Conservation (phyloP, 2,113 vertebrate genomes). For the Pollimyrus isidori region DNA sequence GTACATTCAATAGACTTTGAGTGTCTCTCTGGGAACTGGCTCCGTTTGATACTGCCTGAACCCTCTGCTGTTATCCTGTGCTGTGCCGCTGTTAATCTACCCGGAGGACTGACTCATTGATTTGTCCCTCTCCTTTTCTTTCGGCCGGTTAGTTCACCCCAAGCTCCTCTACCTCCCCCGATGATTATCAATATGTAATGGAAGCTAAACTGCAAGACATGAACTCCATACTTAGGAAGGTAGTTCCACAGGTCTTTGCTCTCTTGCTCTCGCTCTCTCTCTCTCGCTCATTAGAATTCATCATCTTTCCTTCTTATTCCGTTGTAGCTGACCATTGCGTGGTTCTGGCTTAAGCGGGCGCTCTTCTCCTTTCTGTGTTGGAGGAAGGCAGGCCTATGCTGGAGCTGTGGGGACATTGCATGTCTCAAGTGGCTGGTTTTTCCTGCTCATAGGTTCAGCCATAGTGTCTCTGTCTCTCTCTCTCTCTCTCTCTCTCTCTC, state of each 20-base stretch:
- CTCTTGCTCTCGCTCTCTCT: slow-evolving; percentile 58
- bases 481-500: slow-evolving; percentile 26
- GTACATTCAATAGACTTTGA: not conserved
- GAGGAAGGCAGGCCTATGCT: slow-evolving; percentile 70
- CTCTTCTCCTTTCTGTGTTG: slow-evolving; percentile 57
- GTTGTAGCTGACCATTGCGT: slow-evolving; percentile 75
- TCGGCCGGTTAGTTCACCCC: slow-evolving; percentile 83
- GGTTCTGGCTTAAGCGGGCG: slow-evolving; percentile 73
- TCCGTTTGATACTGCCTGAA: not conserved
- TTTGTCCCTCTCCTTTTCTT: slow-evolving; percentile 87
- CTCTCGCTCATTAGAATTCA: slow-evolving; percentile 77
- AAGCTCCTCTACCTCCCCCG: slow-evolving; percentile 90
- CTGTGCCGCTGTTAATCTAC: slow-evolving; percentile 40
- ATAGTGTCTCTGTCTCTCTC: slow-evolving; percentile 15
- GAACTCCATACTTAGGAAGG: slow-evolving; percentile 97
- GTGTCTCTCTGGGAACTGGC: not conserved
- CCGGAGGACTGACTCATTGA: slow-evolving; percentile 72
- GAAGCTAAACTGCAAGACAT: slow-evolving; percentile 98
- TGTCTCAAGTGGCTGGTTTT: slow-evolving; percentile 78
- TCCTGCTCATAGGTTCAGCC: slow-evolving; percentile 74
- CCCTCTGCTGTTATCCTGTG: slow-evolving; percentile 73
- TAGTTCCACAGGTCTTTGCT: slow-evolving; percentile 84
- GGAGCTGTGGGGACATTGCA: slow-evolving; percentile 76
- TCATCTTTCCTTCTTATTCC: slow-evolving; percentile 60
- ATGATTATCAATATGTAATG: slow-evolving; percentile 98